A percentile compares a stretch with the other conserved stretches of the same genome.
Evolutionary conservation across 2,888 invertebrate genomes (phyloP).

Genomic region (Lithophane ornitopus): DNA sequence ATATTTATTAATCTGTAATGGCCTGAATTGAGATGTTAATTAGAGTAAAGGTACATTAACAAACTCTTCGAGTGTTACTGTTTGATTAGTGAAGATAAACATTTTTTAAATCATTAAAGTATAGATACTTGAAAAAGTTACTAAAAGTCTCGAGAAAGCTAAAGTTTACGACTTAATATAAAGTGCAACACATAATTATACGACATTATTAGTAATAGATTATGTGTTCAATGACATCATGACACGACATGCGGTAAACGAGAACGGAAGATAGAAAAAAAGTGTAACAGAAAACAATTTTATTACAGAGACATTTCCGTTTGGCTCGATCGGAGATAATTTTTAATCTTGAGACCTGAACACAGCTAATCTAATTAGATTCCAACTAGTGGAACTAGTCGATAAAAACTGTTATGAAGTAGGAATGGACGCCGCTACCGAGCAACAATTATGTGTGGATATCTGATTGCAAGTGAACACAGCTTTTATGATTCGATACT

Average conservation of each 20-base stretch:
- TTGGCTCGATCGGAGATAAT: constrained; percentile 79
- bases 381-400: constrained; percentile 77
- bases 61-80: constrained; percentile 63
- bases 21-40: constrained; percentile 83
- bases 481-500: constrained; percentile 70
- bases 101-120: neutral
- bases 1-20: constrained; percentile 78
- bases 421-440: constrained; percentile 69
- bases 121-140: neutral
- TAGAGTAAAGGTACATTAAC: constrained; percentile 80
- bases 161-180: constrained; percentile 31
- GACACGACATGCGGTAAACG: constrained; percentile 75
- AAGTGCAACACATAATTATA: constrained; percentile 38
- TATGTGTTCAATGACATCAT: constrained; percentile 76
- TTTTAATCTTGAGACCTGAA: constrained; percentile 79
- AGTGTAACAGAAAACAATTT: constrained; percentile 81
- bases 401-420: constrained; percentile 81
- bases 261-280: constrained; percentile 83
- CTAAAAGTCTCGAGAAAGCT: constrained; percentile 12
- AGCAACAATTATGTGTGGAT: constrained; percentile 77
- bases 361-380: constrained; percentile 83
- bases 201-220: constrained; percentile 70
- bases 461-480: constrained; percentile 71
- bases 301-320: constrained; percentile 84
- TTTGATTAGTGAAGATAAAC: neutral